phyloP scores from a whole-genome alignment of 2,888 invertebrate genomes.

The Trichacis sp. region DNA sequence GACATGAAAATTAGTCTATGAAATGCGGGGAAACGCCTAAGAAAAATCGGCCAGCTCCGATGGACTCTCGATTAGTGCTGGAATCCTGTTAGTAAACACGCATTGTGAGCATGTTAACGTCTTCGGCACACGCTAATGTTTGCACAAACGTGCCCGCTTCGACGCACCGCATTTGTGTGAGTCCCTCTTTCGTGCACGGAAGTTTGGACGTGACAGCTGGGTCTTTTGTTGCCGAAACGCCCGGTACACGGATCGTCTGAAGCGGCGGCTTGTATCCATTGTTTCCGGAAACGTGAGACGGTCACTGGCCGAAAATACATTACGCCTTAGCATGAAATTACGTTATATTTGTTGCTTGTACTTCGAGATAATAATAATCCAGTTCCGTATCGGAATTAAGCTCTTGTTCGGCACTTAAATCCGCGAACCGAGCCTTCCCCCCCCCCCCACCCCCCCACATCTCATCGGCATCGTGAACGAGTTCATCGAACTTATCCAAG shows the following conservation, averaged over 20 bases:
- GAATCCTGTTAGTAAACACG: neutral
- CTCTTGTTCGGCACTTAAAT: conserved; percentile 35
- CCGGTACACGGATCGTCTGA: neutral
- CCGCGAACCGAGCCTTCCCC: conserved; percentile 29
- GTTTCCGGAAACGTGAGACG: conserved; percentile 39
- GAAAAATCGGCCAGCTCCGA: too few relatives aligned
- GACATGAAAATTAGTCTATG: neutral
- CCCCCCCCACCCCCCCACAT: too few relatives aligned
- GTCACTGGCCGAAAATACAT: conserved; percentile 36
- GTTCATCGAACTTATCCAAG: conserved; percentile 29
- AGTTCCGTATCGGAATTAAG: conserved; percentile 37
- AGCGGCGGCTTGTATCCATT: conserved; percentile 26
- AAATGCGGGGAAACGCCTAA: neutral
- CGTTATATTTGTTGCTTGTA: conserved; percentile 30
- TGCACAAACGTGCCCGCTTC: conserved; percentile 8
- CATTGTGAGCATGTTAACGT: conserved; percentile 1
- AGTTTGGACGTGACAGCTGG: conserved; percentile 35
- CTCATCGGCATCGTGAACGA: too few relatives aligned
- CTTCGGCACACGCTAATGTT: conserved; percentile 15
- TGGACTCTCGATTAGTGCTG: neutral
- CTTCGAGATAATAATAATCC: conserved; percentile 42
- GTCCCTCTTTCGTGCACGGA: conserved; percentile 17
- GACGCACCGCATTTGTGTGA: conserved; percentile 12
- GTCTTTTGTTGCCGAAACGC: conserved; percentile 37
- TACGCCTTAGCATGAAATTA: conserved; percentile 28